These are phyloP conservation scores for Cyphotilapia sp. DNA, from an alignment of 2,113 vertebrate genomes.

Conservation along the genomic window DNA sequence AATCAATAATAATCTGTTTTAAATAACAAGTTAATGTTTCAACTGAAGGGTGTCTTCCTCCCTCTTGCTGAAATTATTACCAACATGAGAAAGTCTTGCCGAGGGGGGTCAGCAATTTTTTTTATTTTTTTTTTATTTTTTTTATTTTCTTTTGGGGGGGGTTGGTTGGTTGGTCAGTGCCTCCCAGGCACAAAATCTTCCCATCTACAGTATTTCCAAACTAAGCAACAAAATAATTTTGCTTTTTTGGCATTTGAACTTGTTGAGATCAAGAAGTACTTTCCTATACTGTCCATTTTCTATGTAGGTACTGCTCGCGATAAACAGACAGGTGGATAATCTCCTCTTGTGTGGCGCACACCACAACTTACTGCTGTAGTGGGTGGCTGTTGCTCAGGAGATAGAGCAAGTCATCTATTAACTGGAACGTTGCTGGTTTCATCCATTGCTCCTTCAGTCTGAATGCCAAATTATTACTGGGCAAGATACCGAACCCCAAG, in stretches of 20 bases:
- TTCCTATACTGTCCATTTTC: not conserved
- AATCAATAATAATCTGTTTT: not conserved
- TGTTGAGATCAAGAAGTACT: not conserved
- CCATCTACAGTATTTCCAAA: not conserved
- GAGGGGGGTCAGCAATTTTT: rapidly evolving
- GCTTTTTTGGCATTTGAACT: not conserved
- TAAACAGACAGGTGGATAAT: not conserved
- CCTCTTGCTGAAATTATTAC: not conserved
- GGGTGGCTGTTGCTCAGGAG: not conserved
- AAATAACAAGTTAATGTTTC: not conserved
- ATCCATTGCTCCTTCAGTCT: not conserved
- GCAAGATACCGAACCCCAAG: not conserved
- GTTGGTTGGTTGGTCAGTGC: not conserved
- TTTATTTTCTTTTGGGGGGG: rapidly evolving
- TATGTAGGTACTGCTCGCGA: rapidly evolving
- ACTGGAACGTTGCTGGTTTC: not conserved
- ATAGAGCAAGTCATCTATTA: not conserved
- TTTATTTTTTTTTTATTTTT: rapidly evolving
- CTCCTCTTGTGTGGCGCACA: not conserved
- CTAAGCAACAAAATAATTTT: not conserved
- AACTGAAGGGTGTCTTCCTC: not conserved
- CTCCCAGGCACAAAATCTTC: not conserved
- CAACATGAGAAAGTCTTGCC: not conserved
- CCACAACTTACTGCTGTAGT: not conserved
- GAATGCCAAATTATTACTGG: not conserved